A percentile compares a stretch with the other conserved stretches of the same genome.
Conservation (phyloP, 2,797 vertebrate genomes). For the Coranthus polyacanthus region DNA sequence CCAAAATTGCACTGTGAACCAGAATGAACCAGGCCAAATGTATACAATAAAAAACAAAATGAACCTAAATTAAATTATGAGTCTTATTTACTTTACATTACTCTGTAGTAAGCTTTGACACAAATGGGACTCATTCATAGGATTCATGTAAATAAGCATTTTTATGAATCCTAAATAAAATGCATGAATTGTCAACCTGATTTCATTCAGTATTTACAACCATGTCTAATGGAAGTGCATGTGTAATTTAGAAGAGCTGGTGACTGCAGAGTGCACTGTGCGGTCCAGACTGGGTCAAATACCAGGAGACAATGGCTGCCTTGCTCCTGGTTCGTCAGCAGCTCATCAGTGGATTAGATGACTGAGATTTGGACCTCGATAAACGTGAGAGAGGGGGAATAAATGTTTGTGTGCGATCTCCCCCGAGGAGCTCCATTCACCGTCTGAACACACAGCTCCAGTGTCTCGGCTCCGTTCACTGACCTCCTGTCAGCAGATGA, state of each 20-base stretch:
- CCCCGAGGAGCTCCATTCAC: constrained; percentile 58
- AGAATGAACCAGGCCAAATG: too few relatives aligned
- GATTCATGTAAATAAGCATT: neutral
- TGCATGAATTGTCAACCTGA: neutral
- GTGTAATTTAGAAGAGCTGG: neutral
- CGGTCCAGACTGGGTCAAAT: constrained; percentile 9
- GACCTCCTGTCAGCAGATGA: constrained; percentile 64
- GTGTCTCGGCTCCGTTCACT: constrained; percentile 66
- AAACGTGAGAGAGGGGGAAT: constrained; percentile 14
- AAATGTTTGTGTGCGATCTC: constrained; percentile 20
- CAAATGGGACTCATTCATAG: too few relatives aligned
- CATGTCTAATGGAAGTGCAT: neutral
- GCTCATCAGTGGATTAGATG: constrained; percentile 45
- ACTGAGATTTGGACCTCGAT: constrained; percentile 54
- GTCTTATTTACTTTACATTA: too few relatives aligned
- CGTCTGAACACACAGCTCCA: constrained; percentile 69
- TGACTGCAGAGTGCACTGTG: neutral
- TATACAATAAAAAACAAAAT: too few relatives aligned
- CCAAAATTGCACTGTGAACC: too few relatives aligned
- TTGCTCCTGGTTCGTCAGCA: constrained; percentile 26
- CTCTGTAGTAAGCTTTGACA: too few relatives aligned
- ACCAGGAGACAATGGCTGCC: constrained; percentile 42
- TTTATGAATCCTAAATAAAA: too few relatives aligned
- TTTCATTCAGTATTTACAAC: neutral
- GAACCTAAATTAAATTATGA: too few relatives aligned